Conservation (phyloP, 1,140 invertebrate species). For the Dermatophagoides farinae region DNA sequence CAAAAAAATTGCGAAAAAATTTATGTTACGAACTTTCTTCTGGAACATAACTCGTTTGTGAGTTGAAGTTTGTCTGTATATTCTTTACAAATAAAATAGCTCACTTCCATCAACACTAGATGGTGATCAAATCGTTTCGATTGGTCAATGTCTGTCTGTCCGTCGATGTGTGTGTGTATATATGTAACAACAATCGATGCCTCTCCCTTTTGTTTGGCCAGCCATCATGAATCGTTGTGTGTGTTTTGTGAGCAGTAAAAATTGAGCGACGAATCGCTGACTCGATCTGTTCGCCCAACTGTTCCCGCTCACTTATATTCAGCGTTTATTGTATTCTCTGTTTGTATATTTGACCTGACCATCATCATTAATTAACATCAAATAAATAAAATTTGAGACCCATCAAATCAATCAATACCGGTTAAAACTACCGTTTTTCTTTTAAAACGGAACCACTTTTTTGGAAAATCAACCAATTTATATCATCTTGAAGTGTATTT, state of each 20-base stretch:
- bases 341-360: not conserved
- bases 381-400: too few species aligned
- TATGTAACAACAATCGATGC: not conserved
- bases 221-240: not conserved
- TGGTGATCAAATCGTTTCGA: not conserved
- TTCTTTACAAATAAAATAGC: not conserved
- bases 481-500: too few species aligned
- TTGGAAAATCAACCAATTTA: too few species aligned
- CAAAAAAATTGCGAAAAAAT: too few species aligned
- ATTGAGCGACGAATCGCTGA: not conserved
- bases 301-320: not conserved
- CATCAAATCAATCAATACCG: too few species aligned
- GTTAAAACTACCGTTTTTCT: too few species aligned
- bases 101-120: not conserved
- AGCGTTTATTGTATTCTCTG: not conserved
- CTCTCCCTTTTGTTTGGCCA: not conserved
- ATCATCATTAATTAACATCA: too few species aligned
- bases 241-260: not conserved
- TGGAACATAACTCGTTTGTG: too few species aligned
- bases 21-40: too few species aligned
- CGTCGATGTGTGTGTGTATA: not conserved
- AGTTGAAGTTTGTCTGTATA: too few species aligned
- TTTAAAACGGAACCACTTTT: too few species aligned
- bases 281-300: not conserved
- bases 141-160: not conserved